phyloP scores from a whole-genome alignment of 2,113 vertebrate species.

The Sinocyclocheilus grahami region DNA sequence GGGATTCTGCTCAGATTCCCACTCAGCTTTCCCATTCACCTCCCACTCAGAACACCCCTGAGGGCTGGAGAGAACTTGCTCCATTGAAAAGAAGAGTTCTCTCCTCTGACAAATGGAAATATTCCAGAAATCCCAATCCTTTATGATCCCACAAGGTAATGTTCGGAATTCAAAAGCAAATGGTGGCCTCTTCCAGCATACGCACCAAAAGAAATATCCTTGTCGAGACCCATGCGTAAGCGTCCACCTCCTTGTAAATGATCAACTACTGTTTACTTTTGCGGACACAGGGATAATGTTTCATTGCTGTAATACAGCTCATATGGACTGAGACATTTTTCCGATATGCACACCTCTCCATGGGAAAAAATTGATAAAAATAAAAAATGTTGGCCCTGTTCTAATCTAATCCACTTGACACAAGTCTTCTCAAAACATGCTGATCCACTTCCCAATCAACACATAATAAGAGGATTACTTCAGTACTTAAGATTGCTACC shows the following conservation, averaged over 20 bases:
- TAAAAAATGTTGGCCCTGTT: not conserved
- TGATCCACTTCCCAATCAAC: conserved; percentile 16
- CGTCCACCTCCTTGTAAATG: conserved; percentile 4
- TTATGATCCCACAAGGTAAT: conserved; percentile 30
- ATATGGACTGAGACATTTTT: not conserved
- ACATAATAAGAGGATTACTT: conserved; percentile 25
- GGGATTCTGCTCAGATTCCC: conserved; percentile 75
- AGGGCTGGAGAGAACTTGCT: conserved; percentile 74
- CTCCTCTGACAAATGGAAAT: conserved; percentile 4
- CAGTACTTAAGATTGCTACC: not conserved
- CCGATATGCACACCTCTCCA: not conserved
- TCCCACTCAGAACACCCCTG: conserved; percentile 72
- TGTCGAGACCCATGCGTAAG: conserved; percentile 33
- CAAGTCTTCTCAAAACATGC: conserved; percentile 2
- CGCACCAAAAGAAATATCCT: not conserved
- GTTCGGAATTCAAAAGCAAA: conserved; percentile 28
- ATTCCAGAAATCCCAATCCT: conserved; percentile 17
- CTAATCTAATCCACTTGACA: conserved; percentile 15
- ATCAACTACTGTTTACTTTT: conserved; percentile 20
- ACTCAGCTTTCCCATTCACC: conserved; percentile 8
- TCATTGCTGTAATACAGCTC: not conserved
- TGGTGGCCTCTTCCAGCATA: conserved; percentile 11
- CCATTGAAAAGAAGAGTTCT: conserved; percentile 65
- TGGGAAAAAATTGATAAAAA: not conserved
- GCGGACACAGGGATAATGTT: conserved; percentile 19